A percentile compares a stretch with the other conserved stretches of the same genome.
Conservation (phyloP, 1,140 invertebrate species). For the Phthorimaea operculella region DNA sequence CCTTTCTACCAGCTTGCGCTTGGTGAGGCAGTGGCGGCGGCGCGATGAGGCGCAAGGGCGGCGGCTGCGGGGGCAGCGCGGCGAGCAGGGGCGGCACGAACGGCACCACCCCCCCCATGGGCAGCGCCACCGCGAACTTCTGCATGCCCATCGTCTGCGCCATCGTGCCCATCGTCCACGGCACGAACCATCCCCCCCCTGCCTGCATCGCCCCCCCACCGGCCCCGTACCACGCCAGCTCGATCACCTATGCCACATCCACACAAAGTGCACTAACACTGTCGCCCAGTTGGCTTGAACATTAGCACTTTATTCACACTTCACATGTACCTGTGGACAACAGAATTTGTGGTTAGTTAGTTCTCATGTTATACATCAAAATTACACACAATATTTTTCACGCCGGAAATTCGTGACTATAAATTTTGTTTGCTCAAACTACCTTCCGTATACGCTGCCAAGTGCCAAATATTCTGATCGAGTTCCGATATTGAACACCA, state of each 20-base stretch:
- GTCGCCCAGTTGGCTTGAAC: slow-evolving; percentile 5
- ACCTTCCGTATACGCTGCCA: no score
- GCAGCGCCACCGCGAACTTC: slow-evolving; percentile 57
- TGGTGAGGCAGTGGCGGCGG: slow-evolving; percentile 42
- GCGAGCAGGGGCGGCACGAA: slow-evolving; percentile 52
- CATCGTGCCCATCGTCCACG: slow-evolving; percentile 44
- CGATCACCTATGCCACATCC: slow-evolving; percentile 46
- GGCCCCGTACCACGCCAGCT: slow-evolving; percentile 61
- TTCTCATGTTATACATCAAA: background rate
- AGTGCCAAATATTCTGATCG: no score
- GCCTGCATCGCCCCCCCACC: slow-evolving; percentile 57
- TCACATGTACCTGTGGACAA: slow-evolving; percentile 49
- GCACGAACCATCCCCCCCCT: slow-evolving; percentile 56
- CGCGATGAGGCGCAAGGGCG: slow-evolving; percentile 47
- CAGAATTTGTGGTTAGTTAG: slow-evolving; percentile 7
- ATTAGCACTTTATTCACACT: slow-evolving; percentile 17
- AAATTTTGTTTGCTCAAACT: no score
- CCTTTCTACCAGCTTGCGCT: slow-evolving; percentile 43
- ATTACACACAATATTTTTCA: no score
- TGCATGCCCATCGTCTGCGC: slow-evolving; percentile 32
- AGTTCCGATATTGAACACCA: background rate
- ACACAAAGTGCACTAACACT: slow-evolving; percentile 31
- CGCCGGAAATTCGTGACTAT: no score
- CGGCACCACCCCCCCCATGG: slow-evolving; percentile 56
- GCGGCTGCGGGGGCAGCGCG: slow-evolving; percentile 45